Base-by-base conservation (phyloP, 2,888 invertebrate genomes). In the Aphodius granarius region DNA sequence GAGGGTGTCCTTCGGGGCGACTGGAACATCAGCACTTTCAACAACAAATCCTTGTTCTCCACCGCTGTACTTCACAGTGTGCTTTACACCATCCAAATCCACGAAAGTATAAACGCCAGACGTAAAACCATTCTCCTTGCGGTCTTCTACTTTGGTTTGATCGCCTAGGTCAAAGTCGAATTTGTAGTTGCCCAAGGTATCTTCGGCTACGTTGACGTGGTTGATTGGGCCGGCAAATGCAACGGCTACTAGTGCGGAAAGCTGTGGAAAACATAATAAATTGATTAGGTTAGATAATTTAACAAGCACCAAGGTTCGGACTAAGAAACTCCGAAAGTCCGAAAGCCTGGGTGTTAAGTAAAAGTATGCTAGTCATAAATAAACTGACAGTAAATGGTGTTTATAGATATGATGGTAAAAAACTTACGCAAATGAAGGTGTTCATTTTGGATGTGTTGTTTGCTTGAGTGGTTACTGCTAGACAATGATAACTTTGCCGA, bases 161-260 rank as follows among this genome's bases (percentile, higher is more conserved):
- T 79, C 80, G 6, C 78, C 78, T 6, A 78, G 76, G 23, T 77
- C 71, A 72, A 79, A 80, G 20, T 78, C 76, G 66, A 79, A 75
- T n/a, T 79, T 77, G 78, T 82, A 82, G 19, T 80, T 79, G 5
- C 82, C 82, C 3, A 78, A 16, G 9, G 81, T 79, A 64, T 81
- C 80, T 76, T 81, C 78, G 66, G 77, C 78, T 6, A 81, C 79
- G 16, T 79, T 71, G 9, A 79, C 79, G 4, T 72, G 63, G 66
- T 79, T 76, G 9, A 75, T 71, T 4, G 73, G 76, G 5, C 18
- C 43, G n/a, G 76, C 71, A 15, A 72, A 74, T 13, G 71, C 19
- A n/a, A 72, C 70, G 22, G 76, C 79, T 21, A 74, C 22, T 5
- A 78, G 15, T 9, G 72, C 68, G n/a, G n/a, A n/a, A n/a, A n/a